Base-by-base conservation (phyloP, 2,888 invertebrate species). In the Plusia festucae region DNA sequence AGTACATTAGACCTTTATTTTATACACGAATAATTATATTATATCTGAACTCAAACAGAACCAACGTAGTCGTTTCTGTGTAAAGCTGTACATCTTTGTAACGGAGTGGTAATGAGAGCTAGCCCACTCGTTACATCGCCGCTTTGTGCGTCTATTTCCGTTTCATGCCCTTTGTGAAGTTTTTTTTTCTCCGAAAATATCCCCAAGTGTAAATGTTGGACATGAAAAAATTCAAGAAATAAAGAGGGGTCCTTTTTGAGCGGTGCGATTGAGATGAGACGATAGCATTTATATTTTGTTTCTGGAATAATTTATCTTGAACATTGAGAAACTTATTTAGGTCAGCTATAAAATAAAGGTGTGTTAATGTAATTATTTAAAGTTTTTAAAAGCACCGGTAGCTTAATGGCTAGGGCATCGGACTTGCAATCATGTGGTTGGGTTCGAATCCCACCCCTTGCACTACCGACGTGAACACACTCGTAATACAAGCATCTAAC, bases 131-230 rank as follows among this genome's bases (percentile, higher is more conserved):
- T 76, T 82, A 73, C 73, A 71, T 57, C 66, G 68, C 60, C 72
- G 69, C 81, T 80, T 82, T 82, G 80, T 81, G 65, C 75, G 70
- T 70, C 70, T 71, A 80, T 82, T 82, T 82, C 82, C 81, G 79
- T 61, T 74, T 68, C 60, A 67, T 72, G 70, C 64, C 60, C 70
- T 77, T 81, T 78, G 71, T 68, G 62, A 65, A 66, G 40, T 52
- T 61, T 68, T 65, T n/a, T 75, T 65, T 64, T 63, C 55, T 68
- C 55, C 24, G 58, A 66, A 81, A 53, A 69, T 78, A 80, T 77
- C 40, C 34, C 5, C 53, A 65, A 73, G 75, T 59, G 65, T 60
- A 76, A 63, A 70, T 66, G 68, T 57, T 53, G 11, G 53, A 55
- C 55, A 58, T 53, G 30, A n/a, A 61, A 61, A 46, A 60, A 34